phyloP scores from a whole-genome alignment of 2,888 invertebrate genomes.

The Acanthacorydalis orientalis region DNA sequence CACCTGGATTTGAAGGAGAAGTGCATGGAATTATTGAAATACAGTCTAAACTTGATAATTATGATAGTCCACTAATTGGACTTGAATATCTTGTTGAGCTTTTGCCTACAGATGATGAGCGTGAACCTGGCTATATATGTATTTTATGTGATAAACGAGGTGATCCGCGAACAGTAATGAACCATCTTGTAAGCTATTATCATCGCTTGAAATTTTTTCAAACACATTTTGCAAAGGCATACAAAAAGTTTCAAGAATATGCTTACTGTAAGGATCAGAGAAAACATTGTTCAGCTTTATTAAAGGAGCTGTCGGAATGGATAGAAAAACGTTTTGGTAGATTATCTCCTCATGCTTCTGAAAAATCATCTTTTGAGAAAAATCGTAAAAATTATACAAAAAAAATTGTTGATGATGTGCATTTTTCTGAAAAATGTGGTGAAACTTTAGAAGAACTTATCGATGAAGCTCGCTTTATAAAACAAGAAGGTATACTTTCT shows the following conservation, averaged over 20 bases:
- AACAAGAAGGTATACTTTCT: slow-evolving; percentile 5
- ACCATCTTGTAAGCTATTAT: slow-evolving; percentile 61
- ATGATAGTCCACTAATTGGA: slow-evolving; percentile 41
- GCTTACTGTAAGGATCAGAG: slow-evolving; percentile 41
- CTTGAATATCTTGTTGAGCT: slow-evolving; percentile 66
- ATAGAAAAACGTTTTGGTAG: slow-evolving; percentile 63
- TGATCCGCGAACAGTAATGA: slow-evolving; percentile 59
- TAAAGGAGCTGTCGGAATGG: slow-evolving; percentile 36
- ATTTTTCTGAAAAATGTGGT: slow-evolving; percentile 43
- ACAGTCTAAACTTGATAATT: slow-evolving; percentile 34
- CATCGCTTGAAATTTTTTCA: slow-evolving; percentile 57
- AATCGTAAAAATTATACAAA: slow-evolving; percentile 41
- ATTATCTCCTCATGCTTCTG: slow-evolving; percentile 44
- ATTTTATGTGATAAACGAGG: slow-evolving; percentile 65
- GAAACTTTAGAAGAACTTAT: slow-evolving; percentile 34
- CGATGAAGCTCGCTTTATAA: slow-evolving; percentile 23
- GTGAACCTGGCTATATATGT: slow-evolving; percentile 60
- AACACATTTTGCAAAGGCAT: slow-evolving; percentile 43
- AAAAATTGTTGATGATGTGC: slow-evolving; percentile 46
- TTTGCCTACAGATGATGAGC: slow-evolving; percentile 40
- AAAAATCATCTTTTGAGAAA: slow-evolving; percentile 49
- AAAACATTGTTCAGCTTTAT: slow-evolving; percentile 25
- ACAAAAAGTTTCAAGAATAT: slow-evolving; percentile 39
- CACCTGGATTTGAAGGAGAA: slow-evolving; percentile 53
- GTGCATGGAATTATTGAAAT: slow-evolving; percentile 29